Conservation (phyloP, 2,113 vertebrate species). For the Sarotherodon lohbergeri region DNA sequence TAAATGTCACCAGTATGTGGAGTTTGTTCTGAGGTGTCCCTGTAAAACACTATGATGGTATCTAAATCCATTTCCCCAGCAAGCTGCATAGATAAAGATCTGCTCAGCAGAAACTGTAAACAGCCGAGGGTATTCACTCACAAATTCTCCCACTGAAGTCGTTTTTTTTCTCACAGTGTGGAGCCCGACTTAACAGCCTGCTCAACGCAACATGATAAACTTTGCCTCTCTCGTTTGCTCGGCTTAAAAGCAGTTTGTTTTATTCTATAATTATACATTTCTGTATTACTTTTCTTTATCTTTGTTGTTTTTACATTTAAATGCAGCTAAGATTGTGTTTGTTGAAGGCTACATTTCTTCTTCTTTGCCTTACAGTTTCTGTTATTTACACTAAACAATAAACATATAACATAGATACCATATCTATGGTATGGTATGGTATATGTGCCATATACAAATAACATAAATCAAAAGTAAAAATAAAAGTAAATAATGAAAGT, state of each 20-base stretch:
- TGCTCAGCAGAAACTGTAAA: neutral
- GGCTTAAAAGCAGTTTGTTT: neutral
- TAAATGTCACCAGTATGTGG: neutral
- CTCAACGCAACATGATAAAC: neutral
- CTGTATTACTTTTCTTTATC: fast-evolving
- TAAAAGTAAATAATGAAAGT: neutral
- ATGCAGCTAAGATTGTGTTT: neutral
- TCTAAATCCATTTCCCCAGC: neutral
- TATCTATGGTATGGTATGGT: neutral
- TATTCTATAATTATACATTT: neutral
- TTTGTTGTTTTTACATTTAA: neutral
- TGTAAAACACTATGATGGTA: neutral
- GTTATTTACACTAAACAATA: neutral
- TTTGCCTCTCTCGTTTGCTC: neutral
- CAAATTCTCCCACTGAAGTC: neutral
- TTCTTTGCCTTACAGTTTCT: neutral
- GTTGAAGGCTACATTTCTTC: neutral
- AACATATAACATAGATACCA: neutral
- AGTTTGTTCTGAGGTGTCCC: neutral
- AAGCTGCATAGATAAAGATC: slow-evolving; percentile 22
- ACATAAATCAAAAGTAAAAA: neutral
- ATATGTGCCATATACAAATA: no score
- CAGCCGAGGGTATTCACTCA: neutral
- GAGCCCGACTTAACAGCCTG: neutral
- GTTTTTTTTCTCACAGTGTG: neutral